phyloP scores from a whole-genome alignment of 53 echinoderm and acorn worm species.

The Holothuria scabra region DNA sequence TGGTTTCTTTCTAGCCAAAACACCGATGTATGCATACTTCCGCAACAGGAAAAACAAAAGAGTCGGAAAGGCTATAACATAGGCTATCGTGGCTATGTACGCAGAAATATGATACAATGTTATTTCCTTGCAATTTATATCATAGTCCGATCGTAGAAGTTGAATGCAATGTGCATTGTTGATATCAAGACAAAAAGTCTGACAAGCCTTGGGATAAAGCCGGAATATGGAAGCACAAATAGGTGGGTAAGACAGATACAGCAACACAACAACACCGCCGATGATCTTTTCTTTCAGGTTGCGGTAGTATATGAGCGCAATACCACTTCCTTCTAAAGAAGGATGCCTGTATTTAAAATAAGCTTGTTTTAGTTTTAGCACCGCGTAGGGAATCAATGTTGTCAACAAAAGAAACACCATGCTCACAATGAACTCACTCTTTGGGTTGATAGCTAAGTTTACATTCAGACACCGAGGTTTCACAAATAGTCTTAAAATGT shows the following conservation, averaged over 20 bases:
- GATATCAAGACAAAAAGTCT: constrained; percentile 52
- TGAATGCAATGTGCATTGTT: neutral
- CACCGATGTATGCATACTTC: neutral
- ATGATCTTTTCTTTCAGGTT: neutral
- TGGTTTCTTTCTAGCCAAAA: no score
- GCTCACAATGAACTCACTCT: no score
- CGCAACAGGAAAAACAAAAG: constrained; percentile 47
- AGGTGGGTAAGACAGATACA: constrained; percentile 59
- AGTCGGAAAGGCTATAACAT: constrained; percentile 60
- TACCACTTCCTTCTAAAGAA: neutral
- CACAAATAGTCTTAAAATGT: neutral
- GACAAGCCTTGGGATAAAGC: constrained; percentile 50
- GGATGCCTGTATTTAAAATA: neutral
- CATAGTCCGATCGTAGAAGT: constrained; percentile 54
- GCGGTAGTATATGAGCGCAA: no score
- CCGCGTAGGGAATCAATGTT: neutral
- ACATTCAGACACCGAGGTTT: neutral
- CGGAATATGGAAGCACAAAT: constrained; percentile 42
- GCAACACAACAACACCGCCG: constrained; percentile 31
- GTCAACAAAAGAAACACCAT: no score
- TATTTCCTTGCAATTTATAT: constrained; percentile 34
- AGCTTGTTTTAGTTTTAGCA: neutral
- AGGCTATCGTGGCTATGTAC: constrained; percentile 24
- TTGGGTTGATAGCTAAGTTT: neutral
- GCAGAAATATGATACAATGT: constrained; percentile 46